phyloP scores from a whole-genome alignment of 2,113 vertebrate species.

The Sclerurus mexicanus region DNA sequence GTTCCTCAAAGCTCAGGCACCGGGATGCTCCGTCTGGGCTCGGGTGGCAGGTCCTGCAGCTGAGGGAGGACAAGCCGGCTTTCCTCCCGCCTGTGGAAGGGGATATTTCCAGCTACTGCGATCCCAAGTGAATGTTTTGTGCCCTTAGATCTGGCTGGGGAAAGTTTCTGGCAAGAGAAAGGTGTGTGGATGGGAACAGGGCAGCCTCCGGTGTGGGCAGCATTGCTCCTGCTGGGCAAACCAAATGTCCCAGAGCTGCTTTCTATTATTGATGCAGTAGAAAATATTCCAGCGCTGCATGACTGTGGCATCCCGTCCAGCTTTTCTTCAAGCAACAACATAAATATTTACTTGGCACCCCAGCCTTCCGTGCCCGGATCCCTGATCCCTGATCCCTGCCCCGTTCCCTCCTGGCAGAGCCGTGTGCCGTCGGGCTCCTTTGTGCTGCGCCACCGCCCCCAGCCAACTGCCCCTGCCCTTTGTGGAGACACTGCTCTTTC shows the following conservation, averaged over 20 bases:
- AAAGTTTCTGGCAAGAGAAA: background rate
- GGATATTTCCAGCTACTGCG: background rate
- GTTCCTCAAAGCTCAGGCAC: background rate
- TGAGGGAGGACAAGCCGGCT: fast-evolving
- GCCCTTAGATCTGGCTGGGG: background rate
- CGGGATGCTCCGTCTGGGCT: fast-evolving
- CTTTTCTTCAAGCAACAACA: background rate
- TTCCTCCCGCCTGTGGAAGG: background rate
- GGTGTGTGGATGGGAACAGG: fast-evolving
- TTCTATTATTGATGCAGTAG: background rate
- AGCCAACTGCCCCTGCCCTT: background rate
- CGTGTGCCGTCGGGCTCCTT: fast-evolving
- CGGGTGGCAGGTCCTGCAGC: background rate
- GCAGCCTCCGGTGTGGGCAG: fast-evolving
- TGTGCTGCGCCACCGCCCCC: background rate
- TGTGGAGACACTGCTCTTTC: background rate
- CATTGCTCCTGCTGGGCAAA: fast-evolving
- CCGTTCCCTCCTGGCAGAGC: fast-evolving
- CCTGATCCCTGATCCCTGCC: background rate
- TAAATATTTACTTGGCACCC: background rate
- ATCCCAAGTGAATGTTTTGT: background rate
- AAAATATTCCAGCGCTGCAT: fast-evolving
- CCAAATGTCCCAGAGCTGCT: background rate
- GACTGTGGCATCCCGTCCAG: background rate
- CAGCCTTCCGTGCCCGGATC: background rate